Percentiles rank a stretch among this genome's conserved stretches.
phyloP scores from a whole-genome alignment of 2,113 vertebrate genomes.

The Cyanoramphus novaezelandiae region DNA sequence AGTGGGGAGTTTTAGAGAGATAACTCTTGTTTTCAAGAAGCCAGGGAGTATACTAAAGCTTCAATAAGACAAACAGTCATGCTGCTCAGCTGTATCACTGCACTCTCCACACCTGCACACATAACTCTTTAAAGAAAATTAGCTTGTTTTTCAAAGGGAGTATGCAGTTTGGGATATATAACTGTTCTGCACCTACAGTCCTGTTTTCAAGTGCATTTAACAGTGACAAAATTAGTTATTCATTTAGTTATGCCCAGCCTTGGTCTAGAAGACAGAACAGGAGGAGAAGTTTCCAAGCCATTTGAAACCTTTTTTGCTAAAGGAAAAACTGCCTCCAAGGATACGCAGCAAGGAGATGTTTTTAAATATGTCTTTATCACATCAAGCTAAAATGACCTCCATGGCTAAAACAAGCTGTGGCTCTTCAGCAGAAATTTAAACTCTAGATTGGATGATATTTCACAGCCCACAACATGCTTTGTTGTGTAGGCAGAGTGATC shows the following conservation, averaged over 20 bases:
- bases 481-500: not conserved
- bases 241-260: not conserved
- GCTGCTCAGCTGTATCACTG: accelerated
- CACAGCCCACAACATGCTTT: too few species aligned
- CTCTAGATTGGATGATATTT: not conserved
- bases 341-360: not conserved
- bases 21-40: not conserved
- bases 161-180: not conserved
- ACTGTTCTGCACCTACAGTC: not conserved
- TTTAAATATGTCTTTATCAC: not conserved
- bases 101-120: not conserved
- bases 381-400: not conserved
- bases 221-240: not conserved
- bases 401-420: not conserved
- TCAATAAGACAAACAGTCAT: not conserved
- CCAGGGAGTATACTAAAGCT: not conserved
- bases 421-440: not conserved
- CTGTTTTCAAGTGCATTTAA: not conserved
- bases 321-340: not conserved
- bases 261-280: not conserved
- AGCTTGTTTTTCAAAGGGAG: not conserved
- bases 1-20: not conserved
- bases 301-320: not conserved
- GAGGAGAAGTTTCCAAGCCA: not conserved
- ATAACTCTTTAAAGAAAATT: not conserved